phyloP scores from a whole-genome alignment of 2,797 vertebrate genomes.

The Galaxias olidus region DNA sequence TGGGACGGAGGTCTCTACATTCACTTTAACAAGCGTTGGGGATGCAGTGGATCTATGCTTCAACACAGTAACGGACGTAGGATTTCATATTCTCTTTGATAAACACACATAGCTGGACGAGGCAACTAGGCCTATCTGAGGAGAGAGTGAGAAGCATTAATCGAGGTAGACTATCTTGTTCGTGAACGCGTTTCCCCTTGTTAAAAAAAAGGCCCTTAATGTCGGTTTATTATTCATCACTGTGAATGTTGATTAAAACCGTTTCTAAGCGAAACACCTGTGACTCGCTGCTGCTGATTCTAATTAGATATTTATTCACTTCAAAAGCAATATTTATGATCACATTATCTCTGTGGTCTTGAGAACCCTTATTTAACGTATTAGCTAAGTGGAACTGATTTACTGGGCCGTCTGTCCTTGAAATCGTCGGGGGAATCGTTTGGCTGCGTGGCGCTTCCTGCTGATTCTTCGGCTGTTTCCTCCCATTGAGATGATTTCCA shows the following conservation, averaged over 20 bases:
- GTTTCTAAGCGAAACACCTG: constrained; percentile 78
- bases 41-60: not conserved
- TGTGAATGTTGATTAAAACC: constrained; percentile 44
- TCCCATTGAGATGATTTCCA: too few species aligned
- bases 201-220: not conserved
- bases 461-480: too few species aligned
- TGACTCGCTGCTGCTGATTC: constrained; percentile 70
- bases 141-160: not conserved
- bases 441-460: too few species aligned
- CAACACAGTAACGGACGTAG: not conserved
- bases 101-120: not conserved
- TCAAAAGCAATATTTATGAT: constrained; percentile 78
- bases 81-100: constrained; percentile 6
- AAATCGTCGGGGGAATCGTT: too few species aligned
- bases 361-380: constrained; percentile 68
- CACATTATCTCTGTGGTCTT: constrained; percentile 68
- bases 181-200: not conserved
- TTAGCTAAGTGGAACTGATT: constrained; percentile 65
- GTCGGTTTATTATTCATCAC: not conserved
- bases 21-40: not conserved
- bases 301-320: constrained; percentile 83
- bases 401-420: constrained; percentile 9
- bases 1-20: not conserved
- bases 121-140: not conserved
- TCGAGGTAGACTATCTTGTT: not conserved